Evolutionary conservation across 2,113 vertebrate species (phyloP), one percentile per base, ranked within the genome.

Genomic region (Cephalophus harveyi): DNA sequence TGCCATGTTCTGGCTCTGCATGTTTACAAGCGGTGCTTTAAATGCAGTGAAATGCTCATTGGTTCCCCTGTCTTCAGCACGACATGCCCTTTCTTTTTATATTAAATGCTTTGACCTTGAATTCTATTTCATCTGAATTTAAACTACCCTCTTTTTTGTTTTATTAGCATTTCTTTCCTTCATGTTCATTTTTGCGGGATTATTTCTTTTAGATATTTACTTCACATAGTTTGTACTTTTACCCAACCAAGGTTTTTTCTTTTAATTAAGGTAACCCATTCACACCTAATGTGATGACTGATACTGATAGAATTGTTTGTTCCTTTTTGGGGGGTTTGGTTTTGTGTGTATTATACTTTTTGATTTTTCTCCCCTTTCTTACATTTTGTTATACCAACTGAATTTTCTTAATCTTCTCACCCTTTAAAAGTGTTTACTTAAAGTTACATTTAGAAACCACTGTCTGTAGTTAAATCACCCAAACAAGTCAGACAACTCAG

Each of bases 41-140:
- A 54, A n/a, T 27, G 43, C 88, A 85, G 48, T 7, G 40, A 48
- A 82, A 40, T 33, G 81, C 62, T 82, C 25, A 25, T 40, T 82
- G 40, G 33, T 59, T 67, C 43, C 52, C 27, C 16, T 55, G 50
- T 15, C 55, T 52, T 46, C 67, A 96, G 57, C 62, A 23, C 13
- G 33, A 43, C 40, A 27, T n/a, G 62, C 3, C 36, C 2, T 94
- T 55, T 78, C 55, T 64, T 60, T 84, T 57, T 15, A 55, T 74
- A 43, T 46, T 85, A 86, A 95, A 76, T 55, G 25, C 21, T 86
- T 85, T 78, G 78, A 46, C 55, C 36, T 85, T 94, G 78, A 88
- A 52, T 81, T 92, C 52, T 76, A 81, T 81, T 86, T 92, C 64
- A 89, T 81, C 85, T 92, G 79, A 94, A 82, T 84, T 83, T 93